Conservation (phyloP, 2,113 vertebrate genomes). For the Paedocypris sp. region DNA sequence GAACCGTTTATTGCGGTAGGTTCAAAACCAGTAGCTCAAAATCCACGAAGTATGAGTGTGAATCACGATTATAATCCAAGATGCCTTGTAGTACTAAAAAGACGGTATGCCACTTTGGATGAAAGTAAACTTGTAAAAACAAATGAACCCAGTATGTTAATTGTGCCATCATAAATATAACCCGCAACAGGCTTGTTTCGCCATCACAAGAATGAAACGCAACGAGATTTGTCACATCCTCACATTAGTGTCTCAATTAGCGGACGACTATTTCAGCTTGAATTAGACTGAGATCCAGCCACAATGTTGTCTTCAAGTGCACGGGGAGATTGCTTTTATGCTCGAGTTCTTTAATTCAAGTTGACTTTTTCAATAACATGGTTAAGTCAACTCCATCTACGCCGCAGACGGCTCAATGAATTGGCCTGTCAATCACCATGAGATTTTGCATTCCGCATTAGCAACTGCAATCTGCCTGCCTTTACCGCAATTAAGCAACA, state of each 20-base stretch:
- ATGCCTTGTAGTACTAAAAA: too few species aligned
- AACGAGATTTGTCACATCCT: not conserved
- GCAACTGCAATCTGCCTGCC: slow-evolving; percentile 55
- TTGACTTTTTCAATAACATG: slow-evolving; percentile 61
- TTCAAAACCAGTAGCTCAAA: too few species aligned
- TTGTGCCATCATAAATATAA: not conserved
- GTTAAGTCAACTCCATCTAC: slow-evolving; percentile 60
- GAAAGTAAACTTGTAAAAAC: too few species aligned
- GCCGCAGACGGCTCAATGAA: slow-evolving; percentile 56
- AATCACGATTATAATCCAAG: too few species aligned
- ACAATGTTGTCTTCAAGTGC: slow-evolving; percentile 26
- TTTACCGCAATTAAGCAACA: slow-evolving; percentile 59
- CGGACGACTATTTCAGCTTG: not conserved
- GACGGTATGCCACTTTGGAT: too few species aligned
- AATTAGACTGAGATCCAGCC: not conserved
- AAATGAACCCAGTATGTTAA: not conserved
- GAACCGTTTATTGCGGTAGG: too few species aligned
- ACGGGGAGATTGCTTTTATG: slow-evolving; percentile 46
- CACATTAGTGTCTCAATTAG: not conserved
- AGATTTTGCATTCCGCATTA: slow-evolving; percentile 44
- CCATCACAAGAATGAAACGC: not conserved
- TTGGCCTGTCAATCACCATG: slow-evolving; percentile 57
- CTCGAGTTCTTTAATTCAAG: slow-evolving; percentile 54
- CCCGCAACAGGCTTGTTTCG: not conserved
- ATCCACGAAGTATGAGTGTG: too few species aligned